phyloP scores from a whole-genome alignment of 2,888 invertebrate genomes.

The Melanchra persicariae region DNA sequence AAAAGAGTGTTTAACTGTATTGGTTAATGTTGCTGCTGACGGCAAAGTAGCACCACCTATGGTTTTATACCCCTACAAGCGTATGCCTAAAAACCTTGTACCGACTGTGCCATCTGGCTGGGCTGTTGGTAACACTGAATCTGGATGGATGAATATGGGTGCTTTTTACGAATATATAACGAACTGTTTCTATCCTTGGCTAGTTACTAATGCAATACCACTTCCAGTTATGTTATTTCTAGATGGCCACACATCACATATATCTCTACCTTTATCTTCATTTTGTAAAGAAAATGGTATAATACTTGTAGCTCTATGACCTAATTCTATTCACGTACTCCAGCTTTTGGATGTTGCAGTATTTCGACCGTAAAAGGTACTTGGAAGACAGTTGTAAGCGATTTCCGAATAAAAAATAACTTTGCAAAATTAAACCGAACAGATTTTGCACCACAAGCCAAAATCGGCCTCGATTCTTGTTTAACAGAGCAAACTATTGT shows the following conservation, averaged over 20 bases:
- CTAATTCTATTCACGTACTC: not conserved
- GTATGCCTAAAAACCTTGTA: not conserved
- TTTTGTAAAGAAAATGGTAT: not conserved
- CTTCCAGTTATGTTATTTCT: slow-evolving; percentile 20
- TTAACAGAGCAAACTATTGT: no score
- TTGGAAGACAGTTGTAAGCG: not conserved
- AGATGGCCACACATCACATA: slow-evolving; percentile 14
- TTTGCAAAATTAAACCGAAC: no score
- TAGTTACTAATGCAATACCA: slow-evolving; percentile 9
- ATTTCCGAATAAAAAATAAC: no score
- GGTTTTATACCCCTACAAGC: slow-evolving; percentile 1
- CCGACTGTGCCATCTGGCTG: not conserved
- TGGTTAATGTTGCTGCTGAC: slow-evolving; percentile 10
- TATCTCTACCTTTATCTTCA: slow-evolving; percentile 9
- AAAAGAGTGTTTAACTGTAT: slow-evolving; percentile 3
- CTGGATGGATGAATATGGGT: slow-evolving; percentile 13
- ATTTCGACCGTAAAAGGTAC: not conserved
- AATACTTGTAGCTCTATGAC: not conserved
- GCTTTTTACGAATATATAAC: slow-evolving; percentile 17
- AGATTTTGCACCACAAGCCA: no score
- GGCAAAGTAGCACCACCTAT: slow-evolving; percentile 6
- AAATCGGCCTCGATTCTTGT: no score
- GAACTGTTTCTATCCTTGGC: slow-evolving; percentile 17
- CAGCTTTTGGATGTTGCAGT: not conserved
- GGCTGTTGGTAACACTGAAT: slow-evolving; percentile 16